Conservation (phyloP, 2,113 vertebrate genomes). For the Mastomys natalensis region DNA sequence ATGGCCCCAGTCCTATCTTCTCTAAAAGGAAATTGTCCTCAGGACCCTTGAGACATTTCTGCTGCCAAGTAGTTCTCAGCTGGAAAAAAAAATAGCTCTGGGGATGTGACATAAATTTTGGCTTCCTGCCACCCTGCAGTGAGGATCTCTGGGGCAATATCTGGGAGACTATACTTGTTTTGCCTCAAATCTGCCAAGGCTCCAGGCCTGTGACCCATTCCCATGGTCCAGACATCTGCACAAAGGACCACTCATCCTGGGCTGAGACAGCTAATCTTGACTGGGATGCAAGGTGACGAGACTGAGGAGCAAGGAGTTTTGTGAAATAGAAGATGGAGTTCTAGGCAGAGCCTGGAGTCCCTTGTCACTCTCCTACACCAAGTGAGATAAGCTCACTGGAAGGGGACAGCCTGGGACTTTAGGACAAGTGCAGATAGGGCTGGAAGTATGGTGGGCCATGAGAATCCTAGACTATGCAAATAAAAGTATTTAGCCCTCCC, state of each 20-base stretch:
- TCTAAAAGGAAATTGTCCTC: slow-evolving; percentile 50
- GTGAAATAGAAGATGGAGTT: neutral
- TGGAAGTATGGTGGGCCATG: too few relatives aligned
- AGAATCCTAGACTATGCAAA: slow-evolving; percentile 76
- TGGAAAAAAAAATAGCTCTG: slow-evolving; percentile 59
- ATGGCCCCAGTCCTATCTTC: neutral
- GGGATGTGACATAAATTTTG: slow-evolving; percentile 31
- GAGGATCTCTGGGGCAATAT: neutral
- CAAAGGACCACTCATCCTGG: neutral
- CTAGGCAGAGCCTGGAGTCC: neutral
- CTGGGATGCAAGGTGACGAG: neutral
- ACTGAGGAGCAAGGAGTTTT: neutral
- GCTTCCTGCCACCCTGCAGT: slow-evolving; percentile 41
- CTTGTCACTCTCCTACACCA: neutral
- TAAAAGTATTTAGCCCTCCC: neutral
- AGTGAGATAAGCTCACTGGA: neutral
- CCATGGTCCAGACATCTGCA: neutral
- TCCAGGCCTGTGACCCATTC: neutral
- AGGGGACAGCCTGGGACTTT: neutral
- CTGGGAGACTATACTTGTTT: slow-evolving; percentile 61
- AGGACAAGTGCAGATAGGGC: neutral
- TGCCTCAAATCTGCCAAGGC: slow-evolving; percentile 15
- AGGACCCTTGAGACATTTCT: slow-evolving; percentile 43
- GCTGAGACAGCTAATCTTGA: neutral
- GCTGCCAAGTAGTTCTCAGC: slow-evolving; percentile 55